Percentiles rank a stretch among this genome's conserved stretches.
phyloP scores from a whole-genome alignment of 2,113 vertebrate genomes.

The Aspidoscelis tigris region DNA sequence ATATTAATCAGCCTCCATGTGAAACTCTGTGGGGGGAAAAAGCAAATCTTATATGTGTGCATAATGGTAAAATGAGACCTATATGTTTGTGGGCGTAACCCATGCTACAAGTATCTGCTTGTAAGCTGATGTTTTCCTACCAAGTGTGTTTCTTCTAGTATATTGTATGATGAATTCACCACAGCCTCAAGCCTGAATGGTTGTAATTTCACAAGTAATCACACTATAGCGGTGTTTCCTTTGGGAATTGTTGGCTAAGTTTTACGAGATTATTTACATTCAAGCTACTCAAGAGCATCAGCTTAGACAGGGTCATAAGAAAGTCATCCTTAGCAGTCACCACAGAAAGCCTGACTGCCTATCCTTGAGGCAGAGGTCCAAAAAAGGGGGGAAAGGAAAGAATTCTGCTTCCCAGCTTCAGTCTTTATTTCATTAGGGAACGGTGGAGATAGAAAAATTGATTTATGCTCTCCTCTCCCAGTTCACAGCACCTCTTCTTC shows the following conservation, averaged over 20 bases:
- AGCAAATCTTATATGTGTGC: neutral
- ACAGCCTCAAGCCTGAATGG: conserved; percentile 24
- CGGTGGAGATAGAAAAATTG: conserved; percentile 42
- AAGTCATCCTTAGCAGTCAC: conserved; percentile 53
- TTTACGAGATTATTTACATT: conserved; percentile 52
- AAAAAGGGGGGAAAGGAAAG: conserved; percentile 54
- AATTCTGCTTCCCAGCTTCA: conserved; percentile 55
- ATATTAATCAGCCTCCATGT: neutral
- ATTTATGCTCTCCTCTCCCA: too few species aligned
- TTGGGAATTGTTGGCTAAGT: conserved; percentile 49
- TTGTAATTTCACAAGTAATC: conserved; percentile 41
- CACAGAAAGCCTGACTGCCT: conserved; percentile 56
- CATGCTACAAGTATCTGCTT: conserved; percentile 4
- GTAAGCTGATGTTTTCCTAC: conserved; percentile 33
- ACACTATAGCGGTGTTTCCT: conserved; percentile 1
- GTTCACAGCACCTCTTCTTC: too few species aligned
- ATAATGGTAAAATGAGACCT: conserved; percentile 18
- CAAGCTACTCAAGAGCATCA: conserved; percentile 45
- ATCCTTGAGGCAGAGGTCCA: conserved; percentile 47
- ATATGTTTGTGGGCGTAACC: conserved; percentile 40
- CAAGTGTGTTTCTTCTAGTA: conserved; percentile 2
- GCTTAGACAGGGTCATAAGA: conserved; percentile 46
- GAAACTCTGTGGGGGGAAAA: neutral
- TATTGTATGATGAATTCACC: neutral
- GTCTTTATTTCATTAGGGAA: conserved; percentile 57